Conservation (phyloP, 2,113 vertebrate genomes). For the Gallinago paraguaiae region DNA sequence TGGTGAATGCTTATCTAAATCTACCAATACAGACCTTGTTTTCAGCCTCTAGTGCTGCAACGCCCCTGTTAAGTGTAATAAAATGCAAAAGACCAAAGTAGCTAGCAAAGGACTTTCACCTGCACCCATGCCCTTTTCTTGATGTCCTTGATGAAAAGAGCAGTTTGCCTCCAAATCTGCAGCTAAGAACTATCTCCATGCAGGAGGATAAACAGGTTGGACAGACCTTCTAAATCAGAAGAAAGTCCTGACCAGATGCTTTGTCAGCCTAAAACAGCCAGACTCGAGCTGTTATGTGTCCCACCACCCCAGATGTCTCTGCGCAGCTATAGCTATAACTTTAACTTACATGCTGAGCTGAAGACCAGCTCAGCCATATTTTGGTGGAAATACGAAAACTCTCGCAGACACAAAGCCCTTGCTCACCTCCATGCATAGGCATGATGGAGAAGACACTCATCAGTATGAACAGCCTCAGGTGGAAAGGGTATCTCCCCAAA, state of each 20-base stretch:
- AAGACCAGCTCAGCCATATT: background rate
- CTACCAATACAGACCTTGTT: conserved; percentile 2
- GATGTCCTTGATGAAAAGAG: background rate
- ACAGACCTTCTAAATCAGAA: background rate
- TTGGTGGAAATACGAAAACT: background rate
- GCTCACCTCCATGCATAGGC: background rate
- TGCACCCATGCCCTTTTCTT: background rate
- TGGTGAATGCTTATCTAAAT: conserved; percentile 35
- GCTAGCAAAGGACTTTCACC: conserved; percentile 9
- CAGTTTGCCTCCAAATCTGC: background rate
- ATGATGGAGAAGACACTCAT: background rate
- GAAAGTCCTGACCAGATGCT: background rate
- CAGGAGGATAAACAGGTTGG: background rate
- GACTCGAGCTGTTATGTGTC: background rate
- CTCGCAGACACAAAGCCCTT: background rate
- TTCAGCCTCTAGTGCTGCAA: conserved; percentile 5
- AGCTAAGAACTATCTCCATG: background rate
- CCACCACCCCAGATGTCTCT: background rate
- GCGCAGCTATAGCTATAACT: background rate
- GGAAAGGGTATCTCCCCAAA: background rate
- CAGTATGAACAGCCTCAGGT: background rate
- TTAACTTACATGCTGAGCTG: background rate
- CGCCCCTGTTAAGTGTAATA: background rate
- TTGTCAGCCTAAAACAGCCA: background rate
- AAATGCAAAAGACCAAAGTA: conserved; percentile 11